Evolutionary conservation across 2,113 vertebrate species (phyloP), one percentile per base, ranked within the genome.

Genomic region (Anhinga anhinga): DNA sequence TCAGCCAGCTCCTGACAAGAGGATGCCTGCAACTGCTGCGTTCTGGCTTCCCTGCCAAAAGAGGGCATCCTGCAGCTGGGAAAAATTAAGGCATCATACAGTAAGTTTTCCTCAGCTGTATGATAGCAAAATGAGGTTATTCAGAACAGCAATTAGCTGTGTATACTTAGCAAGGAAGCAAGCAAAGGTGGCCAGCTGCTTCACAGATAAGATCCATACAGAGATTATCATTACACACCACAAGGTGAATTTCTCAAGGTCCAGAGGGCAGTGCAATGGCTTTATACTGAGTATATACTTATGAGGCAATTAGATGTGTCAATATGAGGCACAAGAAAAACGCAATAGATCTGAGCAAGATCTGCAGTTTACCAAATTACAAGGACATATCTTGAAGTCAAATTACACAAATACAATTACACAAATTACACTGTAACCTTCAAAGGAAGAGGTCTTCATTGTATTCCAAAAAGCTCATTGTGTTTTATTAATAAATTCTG

Each of bases 181-280:
- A 88, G 94, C 93, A 96, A 95, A 95, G 92, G 93, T 95, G 83
- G 71, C 97, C 97, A 97, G 95, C 97, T 98, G 97, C 88, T 96
- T 87, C 97, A 78, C 92, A 38, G 82, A 92, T 91, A 96, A 95
- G 87, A 95, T 97, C 84, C 93, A 74, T 67, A 86, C 73, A 34
- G 89, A 95, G 86, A 97, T 95, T 47, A 97, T 90, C 82, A 90
- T 47, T 66, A 90, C 44, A 47, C 55, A 96, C 58, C 61, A 11
- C 30, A 93, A 97, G 96, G 95, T 58, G 55, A 95, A 94, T 94
- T 91, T 95, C 91, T 65, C 73, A 90, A 53, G 81, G 95, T 88
- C 73, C 91, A 84, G 71, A 93, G 86, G 66, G 82, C 70, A 96
- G n/a, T 34, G 62, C 74, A 88, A 67, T 50, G 84, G 77, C 81